phyloP scores from a whole-genome alignment of 1,140 invertebrate species.

The Brachionus koreanus region DNA sequence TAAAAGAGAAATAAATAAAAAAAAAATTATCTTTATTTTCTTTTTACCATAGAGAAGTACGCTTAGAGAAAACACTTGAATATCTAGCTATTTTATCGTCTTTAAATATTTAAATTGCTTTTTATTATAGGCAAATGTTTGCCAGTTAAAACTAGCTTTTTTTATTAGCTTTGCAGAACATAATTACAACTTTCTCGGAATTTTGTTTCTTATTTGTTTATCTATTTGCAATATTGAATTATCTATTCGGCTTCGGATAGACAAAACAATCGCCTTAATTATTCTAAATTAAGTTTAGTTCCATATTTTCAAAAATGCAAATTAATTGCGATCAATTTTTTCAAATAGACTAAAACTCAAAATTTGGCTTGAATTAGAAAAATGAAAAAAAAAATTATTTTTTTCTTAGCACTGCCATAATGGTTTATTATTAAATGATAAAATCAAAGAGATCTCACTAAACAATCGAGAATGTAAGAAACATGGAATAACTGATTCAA shows the following conservation, averaged over 20 bases:
- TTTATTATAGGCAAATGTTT: slow-evolving; percentile 12
- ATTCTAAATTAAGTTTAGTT: neutral
- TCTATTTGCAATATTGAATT: neutral
- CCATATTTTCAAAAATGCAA: neutral
- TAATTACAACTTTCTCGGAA: neutral
- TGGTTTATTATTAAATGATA: too few species aligned
- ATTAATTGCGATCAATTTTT: neutral
- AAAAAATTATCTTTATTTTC: slow-evolving; percentile 18
- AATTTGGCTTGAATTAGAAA: too few species aligned
- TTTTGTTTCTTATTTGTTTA: neutral
- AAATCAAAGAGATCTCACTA: too few species aligned
- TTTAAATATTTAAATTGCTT: slow-evolving; percentile 37
- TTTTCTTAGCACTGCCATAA: too few species aligned
- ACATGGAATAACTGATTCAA: too few species aligned
- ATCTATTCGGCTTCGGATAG: neutral
- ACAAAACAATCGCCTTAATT: neutral
- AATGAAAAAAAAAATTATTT: too few species aligned
- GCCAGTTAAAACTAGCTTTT: neutral
- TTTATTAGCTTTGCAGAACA: neutral
- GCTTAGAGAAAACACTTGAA: slow-evolving; percentile 23
- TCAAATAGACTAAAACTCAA: too few species aligned
- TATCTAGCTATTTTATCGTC: neutral
- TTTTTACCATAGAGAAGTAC: neutral
- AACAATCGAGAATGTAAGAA: too few species aligned
- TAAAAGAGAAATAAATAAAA: slow-evolving; percentile 8